phyloP scores from a whole-genome alignment of 2,888 invertebrate species.

The Plebejus argus region DNA sequence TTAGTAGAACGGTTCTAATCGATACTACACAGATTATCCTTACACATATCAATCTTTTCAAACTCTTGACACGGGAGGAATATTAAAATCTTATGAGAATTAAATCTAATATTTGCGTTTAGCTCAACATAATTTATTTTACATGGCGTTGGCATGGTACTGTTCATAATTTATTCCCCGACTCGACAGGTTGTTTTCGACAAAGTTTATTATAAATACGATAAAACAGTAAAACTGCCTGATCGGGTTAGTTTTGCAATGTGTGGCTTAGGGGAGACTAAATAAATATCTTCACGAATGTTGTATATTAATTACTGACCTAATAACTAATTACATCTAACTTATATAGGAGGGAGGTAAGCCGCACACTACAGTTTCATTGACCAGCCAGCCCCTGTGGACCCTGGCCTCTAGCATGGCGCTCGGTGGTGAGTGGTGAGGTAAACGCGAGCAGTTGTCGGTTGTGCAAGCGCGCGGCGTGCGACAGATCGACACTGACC shows the following conservation, averaged over 20 bases:
- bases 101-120: too few relatives aligned
- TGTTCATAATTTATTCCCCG: neutral
- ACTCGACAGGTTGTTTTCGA: neutral
- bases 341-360: too few relatives aligned
- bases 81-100: too few relatives aligned
- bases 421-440: neutral
- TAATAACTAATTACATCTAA: too few relatives aligned
- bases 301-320: too few relatives aligned
- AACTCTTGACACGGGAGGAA: too few relatives aligned
- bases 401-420: neutral
- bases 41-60: neutral
- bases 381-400: neutral
- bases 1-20: neutral
- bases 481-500: slow-evolving; percentile 76
- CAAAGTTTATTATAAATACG: neutral
- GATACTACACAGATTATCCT: neutral
- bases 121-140: neutral
- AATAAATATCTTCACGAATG: too few relatives aligned
- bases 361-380: too few relatives aligned
- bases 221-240: neutral
- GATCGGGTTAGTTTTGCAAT: neutral
- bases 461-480: slow-evolving; percentile 47
- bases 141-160: neutral
- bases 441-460: slow-evolving; percentile 32
- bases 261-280: too few relatives aligned